These are phyloP conservation scores for Alsophila aescularia DNA, from an alignment of 2,888 invertebrate species.

Conservation along the genomic window DNA sequence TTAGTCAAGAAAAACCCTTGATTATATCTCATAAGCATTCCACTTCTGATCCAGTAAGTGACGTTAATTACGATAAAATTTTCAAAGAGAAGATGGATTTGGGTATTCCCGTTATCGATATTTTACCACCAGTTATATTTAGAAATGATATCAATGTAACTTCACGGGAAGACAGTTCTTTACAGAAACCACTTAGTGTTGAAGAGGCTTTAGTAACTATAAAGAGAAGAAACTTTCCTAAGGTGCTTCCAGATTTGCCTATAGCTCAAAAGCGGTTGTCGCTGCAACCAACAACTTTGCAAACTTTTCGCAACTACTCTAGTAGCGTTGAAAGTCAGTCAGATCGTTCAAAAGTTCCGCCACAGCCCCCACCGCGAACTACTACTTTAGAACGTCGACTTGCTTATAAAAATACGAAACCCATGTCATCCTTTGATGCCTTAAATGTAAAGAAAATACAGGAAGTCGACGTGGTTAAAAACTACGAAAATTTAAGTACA, in stretches of 20 bases:
- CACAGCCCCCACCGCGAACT: conserved; percentile 90
- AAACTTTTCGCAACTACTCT: conserved; percentile 66
- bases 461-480: conserved; percentile 49
- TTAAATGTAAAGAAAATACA: conserved; percentile 53
- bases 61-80: conserved; percentile 77
- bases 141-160: conserved; percentile 90
- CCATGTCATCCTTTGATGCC: conserved; percentile 68
- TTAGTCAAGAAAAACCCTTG: conserved; percentile 62
- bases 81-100: conserved; percentile 61
- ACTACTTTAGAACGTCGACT: conserved; percentile 87
- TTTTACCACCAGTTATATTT: conserved; percentile 75
- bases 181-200: conserved; percentile 79
- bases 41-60: conserved; percentile 87
- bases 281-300: conserved; percentile 83
- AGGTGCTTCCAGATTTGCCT: conserved; percentile 92
- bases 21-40: conserved; percentile 87
- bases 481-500: conserved; percentile 72
- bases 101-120: conserved; percentile 54
- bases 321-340: conserved; percentile 59
- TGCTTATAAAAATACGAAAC: conserved; percentile 72
- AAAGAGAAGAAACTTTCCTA: conserved; percentile 91
- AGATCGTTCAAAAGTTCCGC: conserved; percentile 81
- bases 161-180: conserved; percentile 84
- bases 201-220: conserved; percentile 90
- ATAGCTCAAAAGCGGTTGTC: conserved; percentile 86